Evolutionary conservation across 2,113 vertebrate genomes (phyloP), one percentile per base, ranked within the genome.

Genomic region (Dasyurus viverrinus): DNA sequence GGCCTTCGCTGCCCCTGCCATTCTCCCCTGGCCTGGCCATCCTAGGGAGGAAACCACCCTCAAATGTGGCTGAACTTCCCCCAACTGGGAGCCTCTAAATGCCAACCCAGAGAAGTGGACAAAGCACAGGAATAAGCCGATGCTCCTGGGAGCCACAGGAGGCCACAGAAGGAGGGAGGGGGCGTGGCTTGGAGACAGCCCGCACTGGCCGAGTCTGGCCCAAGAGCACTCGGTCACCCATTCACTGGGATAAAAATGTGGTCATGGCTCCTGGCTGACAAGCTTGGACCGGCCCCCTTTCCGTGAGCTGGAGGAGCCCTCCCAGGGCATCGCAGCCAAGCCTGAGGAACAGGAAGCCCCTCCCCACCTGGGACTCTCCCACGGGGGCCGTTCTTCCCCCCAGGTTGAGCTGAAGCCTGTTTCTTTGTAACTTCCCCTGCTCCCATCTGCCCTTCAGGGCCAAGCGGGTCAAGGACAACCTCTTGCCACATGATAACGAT

Each of bases 211-310:
- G 6, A 52, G 50, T 52, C 50, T 10, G 50, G 50, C 50, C 36
- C 42, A 3, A 30, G 30, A 68, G 36, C 3, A 36, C 30, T 12
- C n/a, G 60, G 26, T 30, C 57, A 57, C 8, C 54, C 25, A 55
- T 76, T n/a, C 60, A 4, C 24, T n/a, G 60, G 36, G n/a, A 8
- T 84, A 76, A 76, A 68, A 76, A 22, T n/a, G 36, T 8, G 8
- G 36, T 76, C n/a, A 7, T 1, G 12, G 1, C 0, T 42, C 36
- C 7, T 7, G 9, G 7, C 6, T 2, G 0, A 19, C 7, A n/a
- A 84, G n/a, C 16, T 76, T 76, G 19, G 36, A n/a, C 16, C n/a
- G 7, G 68, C 6, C 36, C 60, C 68, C 68, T 84, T n/a, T 84
- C n/a, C 2, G 50, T n/a, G 36, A n/a, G 30, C 30, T n/a, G 30